Conservation (phyloP, 2,888 invertebrate genomes). For the Lochmaea crataegi region DNA sequence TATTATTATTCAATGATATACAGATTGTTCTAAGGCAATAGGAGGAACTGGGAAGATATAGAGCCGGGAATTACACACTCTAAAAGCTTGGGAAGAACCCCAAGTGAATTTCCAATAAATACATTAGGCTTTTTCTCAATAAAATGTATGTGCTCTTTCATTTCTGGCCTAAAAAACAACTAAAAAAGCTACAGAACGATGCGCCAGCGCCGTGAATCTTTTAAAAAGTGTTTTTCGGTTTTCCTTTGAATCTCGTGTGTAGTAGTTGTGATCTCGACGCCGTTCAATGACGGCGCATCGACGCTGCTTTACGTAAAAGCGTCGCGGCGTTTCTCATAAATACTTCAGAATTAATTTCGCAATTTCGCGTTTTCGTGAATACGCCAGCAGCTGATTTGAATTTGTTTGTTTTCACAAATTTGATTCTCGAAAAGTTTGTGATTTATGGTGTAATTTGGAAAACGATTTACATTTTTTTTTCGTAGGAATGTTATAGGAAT, state of each 20-base stretch:
- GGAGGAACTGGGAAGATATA: too few species aligned
- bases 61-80: too few species aligned
- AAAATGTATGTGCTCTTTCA: neutral
- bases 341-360: slow-evolving; percentile 3
- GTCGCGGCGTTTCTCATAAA: slow-evolving; percentile 18
- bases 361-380: neutral
- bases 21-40: too few species aligned
- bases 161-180: slow-evolving; percentile 2
- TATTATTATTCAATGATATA: too few species aligned
- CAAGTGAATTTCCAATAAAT: neutral
- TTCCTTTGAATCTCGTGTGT: slow-evolving; percentile 12
- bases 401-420: neutral
- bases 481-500: neutral
- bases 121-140: neutral
- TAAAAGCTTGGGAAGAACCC: too few species aligned
- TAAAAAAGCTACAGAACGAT: neutral
- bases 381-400: slow-evolving; percentile 6
- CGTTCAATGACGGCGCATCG: slow-evolving; percentile 16
- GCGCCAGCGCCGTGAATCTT: slow-evolving; percentile 20
- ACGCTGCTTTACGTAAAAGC: slow-evolving; percentile 14
- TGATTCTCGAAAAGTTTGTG: neutral
- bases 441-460: neutral
- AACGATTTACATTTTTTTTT: neutral
- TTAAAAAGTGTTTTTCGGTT: slow-evolving; percentile 16
- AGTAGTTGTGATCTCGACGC: slow-evolving; percentile 25